Evolutionary conservation across 2,888 invertebrate genomes (phyloP).

Genomic region (Heliconius ethilla): DNA sequence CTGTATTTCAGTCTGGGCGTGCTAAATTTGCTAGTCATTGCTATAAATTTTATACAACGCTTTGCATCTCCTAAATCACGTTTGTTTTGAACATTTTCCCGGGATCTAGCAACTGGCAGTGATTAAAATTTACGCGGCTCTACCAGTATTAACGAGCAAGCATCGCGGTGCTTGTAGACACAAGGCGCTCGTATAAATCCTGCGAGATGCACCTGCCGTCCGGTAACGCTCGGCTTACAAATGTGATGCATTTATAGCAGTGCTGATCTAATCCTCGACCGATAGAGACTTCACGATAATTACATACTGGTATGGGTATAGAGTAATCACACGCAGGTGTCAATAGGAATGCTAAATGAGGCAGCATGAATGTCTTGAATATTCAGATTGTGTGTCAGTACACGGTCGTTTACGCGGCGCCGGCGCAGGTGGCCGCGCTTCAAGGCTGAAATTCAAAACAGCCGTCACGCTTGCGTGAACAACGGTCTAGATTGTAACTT

Average conservation of each 20-base stretch:
- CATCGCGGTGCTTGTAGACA: slow-evolving; percentile 69
- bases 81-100: slow-evolving; percentile 76
- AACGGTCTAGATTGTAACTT: slow-evolving; percentile 66
- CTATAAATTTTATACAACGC: slow-evolving; percentile 62
- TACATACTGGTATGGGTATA: slow-evolving; percentile 38
- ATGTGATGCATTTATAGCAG: slow-evolving; percentile 43
- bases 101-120: slow-evolving; percentile 78
- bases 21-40: slow-evolving; percentile 44
- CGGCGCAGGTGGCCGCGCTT: slow-evolving; percentile 84
- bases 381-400: slow-evolving; percentile 80
- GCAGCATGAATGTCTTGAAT: slow-evolving; percentile 77
- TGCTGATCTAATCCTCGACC: slow-evolving; percentile 37
- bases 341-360: slow-evolving; percentile 74
- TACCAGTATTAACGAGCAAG: slow-evolving; percentile 80
- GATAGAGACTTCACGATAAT: slow-evolving; percentile 36
- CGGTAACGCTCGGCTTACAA: slow-evolving; percentile 42
- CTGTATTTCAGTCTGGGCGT: slow-evolving; percentile 26
- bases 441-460: slow-evolving; percentile 83
- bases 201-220: slow-evolving; percentile 76
- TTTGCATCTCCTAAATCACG: slow-evolving; percentile 75
- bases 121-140: slow-evolving; percentile 81
- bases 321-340: slow-evolving; percentile 74
- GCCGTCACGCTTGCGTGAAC: slow-evolving; percentile 79
- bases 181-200: slow-evolving; percentile 77
- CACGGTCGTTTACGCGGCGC: slow-evolving; percentile 83